Conservation (phyloP, 2,797 vertebrate genomes). For the Gallinago solitaria region DNA sequence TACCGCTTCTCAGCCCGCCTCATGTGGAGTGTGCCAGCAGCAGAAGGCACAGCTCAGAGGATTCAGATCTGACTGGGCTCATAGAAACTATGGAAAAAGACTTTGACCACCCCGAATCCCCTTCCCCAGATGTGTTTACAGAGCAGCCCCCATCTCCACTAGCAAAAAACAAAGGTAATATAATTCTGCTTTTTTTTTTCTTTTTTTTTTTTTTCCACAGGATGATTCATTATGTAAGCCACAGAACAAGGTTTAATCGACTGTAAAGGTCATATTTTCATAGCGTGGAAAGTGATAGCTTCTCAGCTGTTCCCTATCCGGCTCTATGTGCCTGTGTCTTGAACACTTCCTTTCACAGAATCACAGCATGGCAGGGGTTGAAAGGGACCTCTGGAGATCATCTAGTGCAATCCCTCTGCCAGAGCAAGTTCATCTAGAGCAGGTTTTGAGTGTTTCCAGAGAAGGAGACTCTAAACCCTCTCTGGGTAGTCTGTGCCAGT, state of each 20-base stretch:
- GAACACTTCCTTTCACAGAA: background rate
- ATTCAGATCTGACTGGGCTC: slow-evolving; percentile 87
- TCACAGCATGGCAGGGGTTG: too few relatives aligned
- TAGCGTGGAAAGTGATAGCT: background rate
- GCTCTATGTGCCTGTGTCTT: background rate
- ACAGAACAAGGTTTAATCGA: background rate
- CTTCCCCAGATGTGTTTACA: slow-evolving; percentile 82
- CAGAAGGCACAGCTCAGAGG: slow-evolving; percentile 84
- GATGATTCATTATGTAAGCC: background rate
- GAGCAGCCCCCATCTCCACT: slow-evolving; percentile 86
- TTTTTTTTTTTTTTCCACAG: background rate
- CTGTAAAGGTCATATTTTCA: background rate
- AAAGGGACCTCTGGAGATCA: too few relatives aligned
- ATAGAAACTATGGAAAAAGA: slow-evolving; percentile 97
- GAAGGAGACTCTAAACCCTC: too few relatives aligned
- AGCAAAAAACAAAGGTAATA: slow-evolving; percentile 92
- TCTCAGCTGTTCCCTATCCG: background rate
- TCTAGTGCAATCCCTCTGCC: too few relatives aligned
- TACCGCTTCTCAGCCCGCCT: slow-evolving; percentile 43
- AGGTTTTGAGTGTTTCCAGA: too few relatives aligned
- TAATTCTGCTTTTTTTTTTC: background rate
- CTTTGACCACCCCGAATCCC: slow-evolving; percentile 88
- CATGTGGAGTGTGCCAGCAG: slow-evolving; percentile 72
- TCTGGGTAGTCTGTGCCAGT: too few relatives aligned
- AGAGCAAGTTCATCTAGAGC: too few relatives aligned